Evolutionary conservation across 2,113 vertebrate genomes (phyloP).

Genomic region (Petromus typicus): DNA sequence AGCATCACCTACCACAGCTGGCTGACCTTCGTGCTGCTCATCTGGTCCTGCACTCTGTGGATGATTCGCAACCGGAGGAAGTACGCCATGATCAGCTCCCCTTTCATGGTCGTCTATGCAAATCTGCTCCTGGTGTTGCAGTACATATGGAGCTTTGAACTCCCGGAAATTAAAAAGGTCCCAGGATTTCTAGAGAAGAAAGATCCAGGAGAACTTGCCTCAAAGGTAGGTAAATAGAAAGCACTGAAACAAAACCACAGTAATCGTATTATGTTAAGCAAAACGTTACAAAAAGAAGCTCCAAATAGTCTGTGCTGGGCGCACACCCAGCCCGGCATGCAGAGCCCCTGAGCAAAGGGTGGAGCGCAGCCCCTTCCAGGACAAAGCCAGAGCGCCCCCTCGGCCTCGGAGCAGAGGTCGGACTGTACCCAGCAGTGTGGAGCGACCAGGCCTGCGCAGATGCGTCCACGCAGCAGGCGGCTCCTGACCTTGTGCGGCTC

Average conservation of each 20-base stretch:
- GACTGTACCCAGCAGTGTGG: neutral
- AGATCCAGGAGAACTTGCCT: slow-evolving; percentile 91
- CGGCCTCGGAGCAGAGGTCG: neutral
- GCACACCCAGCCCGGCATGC: neutral
- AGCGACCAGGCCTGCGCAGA: neutral
- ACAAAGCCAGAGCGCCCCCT: neutral
- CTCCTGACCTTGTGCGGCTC: slow-evolving; percentile 46
- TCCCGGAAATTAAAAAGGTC: slow-evolving; percentile 86
- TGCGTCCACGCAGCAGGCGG: accelerated
- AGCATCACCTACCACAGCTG: slow-evolving; percentile 99
- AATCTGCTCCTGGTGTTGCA: slow-evolving; percentile 94
- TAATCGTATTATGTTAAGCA: neutral
- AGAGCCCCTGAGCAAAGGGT: too few species aligned
- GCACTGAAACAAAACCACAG: neutral
- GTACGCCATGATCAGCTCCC: slow-evolving; percentile 97
- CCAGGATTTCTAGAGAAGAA: slow-evolving; percentile 91
- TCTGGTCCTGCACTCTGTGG: slow-evolving; percentile 98
- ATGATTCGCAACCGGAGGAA: slow-evolving; percentile 97
- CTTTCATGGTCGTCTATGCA: slow-evolving; percentile 98
- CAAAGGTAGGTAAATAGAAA: slow-evolving; percentile 89
- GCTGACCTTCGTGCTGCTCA: slow-evolving; percentile 96
- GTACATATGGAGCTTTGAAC: slow-evolving; percentile 97
- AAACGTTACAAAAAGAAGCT: neutral
- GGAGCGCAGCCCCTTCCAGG: neutral
- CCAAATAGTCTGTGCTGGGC: neutral